These are phyloP conservation scores for Cyclophora albipunctata DNA, from an alignment of 2,888 invertebrate genomes.

Conservation along the genomic window DNA sequence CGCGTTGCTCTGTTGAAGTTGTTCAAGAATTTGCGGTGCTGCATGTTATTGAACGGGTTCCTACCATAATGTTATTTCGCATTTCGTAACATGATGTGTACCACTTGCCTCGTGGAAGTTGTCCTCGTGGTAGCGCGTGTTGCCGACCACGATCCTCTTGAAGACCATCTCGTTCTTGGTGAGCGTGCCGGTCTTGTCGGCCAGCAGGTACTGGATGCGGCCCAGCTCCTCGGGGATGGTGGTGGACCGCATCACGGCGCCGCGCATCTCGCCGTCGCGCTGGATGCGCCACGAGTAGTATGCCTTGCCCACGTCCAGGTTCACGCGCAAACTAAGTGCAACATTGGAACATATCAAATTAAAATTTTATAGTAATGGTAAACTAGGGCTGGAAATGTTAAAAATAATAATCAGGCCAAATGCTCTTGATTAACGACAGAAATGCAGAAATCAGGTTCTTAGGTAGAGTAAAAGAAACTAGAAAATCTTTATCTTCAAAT, in stretches of 20 bases:
- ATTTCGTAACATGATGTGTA: too few relatives aligned
- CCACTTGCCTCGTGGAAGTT: conserved; percentile 85
- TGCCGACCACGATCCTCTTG: conserved; percentile 95
- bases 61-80: too few relatives aligned
- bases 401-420: too few relatives aligned
- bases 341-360: not conserved
- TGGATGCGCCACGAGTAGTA: conserved; percentile 98
- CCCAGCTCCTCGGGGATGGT: conserved; percentile 99
- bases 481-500: too few relatives aligned
- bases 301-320: conserved; percentile 98
- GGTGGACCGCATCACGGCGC: conserved; percentile 96
- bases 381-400: too few relatives aligned
- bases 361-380: too few relatives aligned
- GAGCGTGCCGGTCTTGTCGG: conserved; percentile 98
- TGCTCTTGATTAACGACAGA: too few relatives aligned
- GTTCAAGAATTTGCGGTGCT: too few relatives aligned
- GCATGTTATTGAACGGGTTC: too few relatives aligned
- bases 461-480: too few relatives aligned
- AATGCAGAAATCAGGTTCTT: too few relatives aligned
- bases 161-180: conserved; percentile 99
- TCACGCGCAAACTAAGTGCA: conserved; percentile 89
- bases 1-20: too few relatives aligned
- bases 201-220: conserved; percentile 95
- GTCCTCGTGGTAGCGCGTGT: conserved; percentile 90
- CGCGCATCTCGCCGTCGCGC: conserved; percentile 92